These are phyloP conservation scores for Hoplostethus mediterraneus DNA, from an alignment of 2,797 vertebrate species.

Conservation along the genomic window DNA sequence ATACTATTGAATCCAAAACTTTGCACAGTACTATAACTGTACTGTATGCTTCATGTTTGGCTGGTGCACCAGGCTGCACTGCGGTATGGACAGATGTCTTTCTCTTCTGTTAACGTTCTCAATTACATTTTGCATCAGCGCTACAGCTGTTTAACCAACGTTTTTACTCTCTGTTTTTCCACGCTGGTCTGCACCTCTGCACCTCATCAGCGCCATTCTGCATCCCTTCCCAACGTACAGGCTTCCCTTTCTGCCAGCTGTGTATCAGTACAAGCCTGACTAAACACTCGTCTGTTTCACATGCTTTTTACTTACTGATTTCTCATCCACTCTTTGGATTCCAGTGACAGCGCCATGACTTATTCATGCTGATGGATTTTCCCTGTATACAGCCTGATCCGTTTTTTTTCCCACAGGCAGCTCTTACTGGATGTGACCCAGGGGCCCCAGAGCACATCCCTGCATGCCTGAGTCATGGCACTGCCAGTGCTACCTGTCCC, in stretches of 20 bases:
- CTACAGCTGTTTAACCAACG: background rate
- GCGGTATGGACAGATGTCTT: background rate
- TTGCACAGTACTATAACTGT: too few species aligned
- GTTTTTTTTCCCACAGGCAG: constrained; percentile 70
- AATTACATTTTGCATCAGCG: too few species aligned
- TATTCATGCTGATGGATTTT: constrained; percentile 89
- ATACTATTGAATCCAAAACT: background rate
- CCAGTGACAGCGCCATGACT: constrained; percentile 79
- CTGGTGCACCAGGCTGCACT: constrained; percentile 13
- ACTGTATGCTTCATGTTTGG: constrained; percentile 1
- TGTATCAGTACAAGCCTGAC: constrained; percentile 52
- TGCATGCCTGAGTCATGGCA: constrained; percentile 54
- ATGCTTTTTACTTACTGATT: constrained; percentile 71
- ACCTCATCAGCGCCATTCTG: background rate
- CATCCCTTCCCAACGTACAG: constrained; percentile 10
- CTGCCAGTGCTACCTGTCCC: constrained; percentile 22
- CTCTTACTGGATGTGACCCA: constrained; percentile 56
- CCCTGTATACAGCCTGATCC: constrained; percentile 71
- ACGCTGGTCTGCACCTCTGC: constrained; percentile 2
- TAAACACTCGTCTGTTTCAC: constrained; percentile 79
- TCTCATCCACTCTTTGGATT: constrained; percentile 67
- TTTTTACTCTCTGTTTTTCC: background rate
- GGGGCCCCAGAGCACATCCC: constrained; percentile 12
- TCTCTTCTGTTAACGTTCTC: too few species aligned
- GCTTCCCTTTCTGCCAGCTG: constrained; percentile 4